A percentile compares a stretch with the other conserved stretches of the same genome.
phyloP scores from a whole-genome alignment of 1,140 invertebrate genomes.

The Semibalanus balanoides region DNA sequence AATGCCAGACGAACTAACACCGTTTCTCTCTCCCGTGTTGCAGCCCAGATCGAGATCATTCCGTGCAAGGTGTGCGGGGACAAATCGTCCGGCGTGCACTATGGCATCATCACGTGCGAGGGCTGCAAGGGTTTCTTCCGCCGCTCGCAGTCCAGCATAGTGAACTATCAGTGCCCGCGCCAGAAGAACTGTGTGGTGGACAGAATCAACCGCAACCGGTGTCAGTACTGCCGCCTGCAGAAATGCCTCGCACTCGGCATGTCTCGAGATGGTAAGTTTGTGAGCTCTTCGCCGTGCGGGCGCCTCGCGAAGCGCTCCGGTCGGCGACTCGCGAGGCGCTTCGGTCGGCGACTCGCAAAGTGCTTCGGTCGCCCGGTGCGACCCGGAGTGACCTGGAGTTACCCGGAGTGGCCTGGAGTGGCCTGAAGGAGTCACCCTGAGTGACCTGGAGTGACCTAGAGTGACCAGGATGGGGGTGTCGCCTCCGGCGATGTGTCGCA shows the following conservation, averaged over 20 bases:
- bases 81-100: slow-evolving; percentile 97
- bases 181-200: slow-evolving; percentile 98
- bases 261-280: slow-evolving; percentile 89
- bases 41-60: slow-evolving; percentile 99
- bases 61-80: slow-evolving; percentile 99
- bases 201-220: slow-evolving; percentile 93
- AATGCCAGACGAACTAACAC: no score
- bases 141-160: slow-evolving; percentile 85
- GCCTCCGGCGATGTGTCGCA: no score
- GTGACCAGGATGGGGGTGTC: no score
- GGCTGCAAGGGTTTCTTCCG: slow-evolving; percentile 99
- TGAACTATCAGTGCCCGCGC: slow-evolving; percentile 96
- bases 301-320: no score
- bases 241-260: slow-evolving; percentile 98
- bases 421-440: no score
- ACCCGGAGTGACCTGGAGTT: not conserved
- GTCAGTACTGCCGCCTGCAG: slow-evolving; percentile 97
- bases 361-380: no score
- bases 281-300: not conserved
- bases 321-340: not conserved
- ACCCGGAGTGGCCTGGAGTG: no score
- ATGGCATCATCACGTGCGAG: slow-evolving; percentile 98
- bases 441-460: not conserved
- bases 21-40: slow-evolving; percentile 33
- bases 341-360: no score